Evolutionary conservation across 2,797 vertebrate genomes (phyloP).

Genomic region (Hipposideros larvatus): DNA sequence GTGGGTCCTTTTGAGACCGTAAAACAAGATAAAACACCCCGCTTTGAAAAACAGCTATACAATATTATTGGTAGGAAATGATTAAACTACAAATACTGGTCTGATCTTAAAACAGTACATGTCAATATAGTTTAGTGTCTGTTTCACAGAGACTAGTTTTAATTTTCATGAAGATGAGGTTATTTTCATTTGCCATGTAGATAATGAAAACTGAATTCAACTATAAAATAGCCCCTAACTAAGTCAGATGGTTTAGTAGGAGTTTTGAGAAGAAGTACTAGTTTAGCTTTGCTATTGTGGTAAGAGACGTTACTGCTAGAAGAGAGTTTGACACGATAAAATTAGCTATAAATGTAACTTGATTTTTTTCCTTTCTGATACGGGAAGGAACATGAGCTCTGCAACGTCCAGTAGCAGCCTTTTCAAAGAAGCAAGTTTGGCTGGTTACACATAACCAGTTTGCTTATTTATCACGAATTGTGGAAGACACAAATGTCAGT

Average conservation of each 20-base stretch:
- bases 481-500: conserved; percentile 90
- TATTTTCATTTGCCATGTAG: neutral
- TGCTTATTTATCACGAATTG: conserved; percentile 86
- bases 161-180: neutral
- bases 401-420: conserved; percentile 78
- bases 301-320: neutral
- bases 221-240: neutral
- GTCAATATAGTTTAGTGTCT: conserved; percentile 9
- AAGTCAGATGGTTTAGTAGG: neutral
- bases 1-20: neutral
- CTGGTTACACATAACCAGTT: conserved; percentile 83
- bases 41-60: neutral
- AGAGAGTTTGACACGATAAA: neutral
- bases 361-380: conserved; percentile 73
- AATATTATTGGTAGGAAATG: neutral
- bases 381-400: conserved; percentile 68
- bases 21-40: neutral
- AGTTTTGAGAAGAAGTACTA: neutral
- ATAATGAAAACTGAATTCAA: neutral
- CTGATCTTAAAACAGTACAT: conserved; percentile 27
- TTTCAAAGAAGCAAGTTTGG: conserved; percentile 79
- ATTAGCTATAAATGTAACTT: conserved; percentile 54
- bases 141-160: neutral
- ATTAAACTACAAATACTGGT: neutral
- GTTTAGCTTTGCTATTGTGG: neutral